These are phyloP conservation scores for Tolmerus cingulatus DNA, from an alignment of 2,888 invertebrate genomes.

Conservation along the genomic window DNA sequence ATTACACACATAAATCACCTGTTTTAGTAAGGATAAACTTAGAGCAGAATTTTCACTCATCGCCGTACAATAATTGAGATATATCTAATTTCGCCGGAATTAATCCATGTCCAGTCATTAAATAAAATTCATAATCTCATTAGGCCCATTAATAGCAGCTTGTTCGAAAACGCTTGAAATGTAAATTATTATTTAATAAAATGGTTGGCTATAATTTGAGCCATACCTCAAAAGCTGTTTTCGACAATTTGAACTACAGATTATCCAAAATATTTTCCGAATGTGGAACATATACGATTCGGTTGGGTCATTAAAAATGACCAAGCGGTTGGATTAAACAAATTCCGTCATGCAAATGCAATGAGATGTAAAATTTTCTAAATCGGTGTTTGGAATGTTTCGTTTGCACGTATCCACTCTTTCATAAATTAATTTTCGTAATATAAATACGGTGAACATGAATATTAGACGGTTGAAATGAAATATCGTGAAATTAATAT, in stretches of 20 bases:
- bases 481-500: neutral
- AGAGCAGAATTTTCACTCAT: neutral
- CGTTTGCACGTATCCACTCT: neutral
- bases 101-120: neutral
- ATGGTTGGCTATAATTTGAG: neutral
- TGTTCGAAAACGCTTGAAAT: neutral
- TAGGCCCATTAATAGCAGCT: neutral
- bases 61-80: neutral
- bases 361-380: neutral
- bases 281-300: neutral
- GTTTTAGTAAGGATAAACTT: neutral
- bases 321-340: neutral
- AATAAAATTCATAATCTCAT: neutral
- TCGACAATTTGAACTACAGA: neutral
- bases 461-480: neutral
- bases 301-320: neutral
- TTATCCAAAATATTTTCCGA: neutral
- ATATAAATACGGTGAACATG: neutral
- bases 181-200: neutral
- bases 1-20: neutral
- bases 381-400: neutral
- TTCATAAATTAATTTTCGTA: neutral
- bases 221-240: neutral
- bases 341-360: neutral
- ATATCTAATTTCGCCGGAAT: neutral